Conservation (phyloP, 2,888 invertebrate genomes). For the Argyresthia albistria region DNA sequence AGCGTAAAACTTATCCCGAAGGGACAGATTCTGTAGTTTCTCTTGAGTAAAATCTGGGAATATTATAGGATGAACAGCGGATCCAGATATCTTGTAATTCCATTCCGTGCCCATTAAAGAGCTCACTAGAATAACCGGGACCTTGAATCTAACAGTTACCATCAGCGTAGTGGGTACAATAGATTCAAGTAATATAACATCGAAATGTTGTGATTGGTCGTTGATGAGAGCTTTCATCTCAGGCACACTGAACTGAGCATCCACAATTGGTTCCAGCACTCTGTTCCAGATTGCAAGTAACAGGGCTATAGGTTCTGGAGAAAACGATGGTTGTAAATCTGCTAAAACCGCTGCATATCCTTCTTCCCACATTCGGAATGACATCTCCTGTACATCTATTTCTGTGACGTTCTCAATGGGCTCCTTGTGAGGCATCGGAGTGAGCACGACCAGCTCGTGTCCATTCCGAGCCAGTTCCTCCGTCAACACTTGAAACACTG, state of each 20-base stretch:
- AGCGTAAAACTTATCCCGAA: not conserved
- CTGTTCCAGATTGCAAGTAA: not conserved
- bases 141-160: not conserved
- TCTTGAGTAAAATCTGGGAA: constrained; percentile 1
- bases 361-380: not conserved
- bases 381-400: constrained; percentile 2
- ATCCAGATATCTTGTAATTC: not conserved
- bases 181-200: constrained; percentile 3
- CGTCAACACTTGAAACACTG: constrained; percentile 1
- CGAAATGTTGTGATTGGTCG: constrained; percentile 3
- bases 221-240: constrained; percentile 1
- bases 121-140: constrained; percentile 3
- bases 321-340: not conserved
- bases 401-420: constrained; percentile 2
- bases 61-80: not conserved
- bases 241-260: not conserved
- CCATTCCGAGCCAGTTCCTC: not conserved
- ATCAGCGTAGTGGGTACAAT: not conserved
- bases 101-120: not conserved
- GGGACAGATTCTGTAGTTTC: not conserved
- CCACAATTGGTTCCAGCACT: not conserved
- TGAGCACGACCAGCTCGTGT: constrained; percentile 4
- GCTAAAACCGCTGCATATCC: not conserved
- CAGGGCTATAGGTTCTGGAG: not conserved
- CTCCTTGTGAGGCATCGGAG: constrained; percentile 9